A percentile compares a stretch with the other conserved stretches of the same genome.
These are phyloP conservation scores for Leptopilina myrica DNA, from an alignment of 2,888 invertebrate genomes.

Conservation along the genomic window DNA sequence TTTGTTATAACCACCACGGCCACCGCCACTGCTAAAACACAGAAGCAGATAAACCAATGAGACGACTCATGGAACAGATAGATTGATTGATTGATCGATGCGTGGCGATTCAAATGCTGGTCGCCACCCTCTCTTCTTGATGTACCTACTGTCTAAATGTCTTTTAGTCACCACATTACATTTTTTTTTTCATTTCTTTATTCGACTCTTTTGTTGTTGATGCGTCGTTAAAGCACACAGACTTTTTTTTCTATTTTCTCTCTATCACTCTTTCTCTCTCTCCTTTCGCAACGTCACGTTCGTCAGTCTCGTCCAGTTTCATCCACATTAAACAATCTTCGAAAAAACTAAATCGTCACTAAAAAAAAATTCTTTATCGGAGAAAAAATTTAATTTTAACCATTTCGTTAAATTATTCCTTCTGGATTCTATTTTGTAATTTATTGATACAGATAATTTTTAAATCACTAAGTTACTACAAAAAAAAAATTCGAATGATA, in stretches of 20 bases:
- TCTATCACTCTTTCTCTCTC: too few relatives aligned
- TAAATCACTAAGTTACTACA: too few relatives aligned
- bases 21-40: conserved; percentile 96
- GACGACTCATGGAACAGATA: conserved; percentile 80
- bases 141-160: conserved; percentile 80
- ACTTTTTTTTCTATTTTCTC: neutral
- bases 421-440: neutral
- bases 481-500: neutral
- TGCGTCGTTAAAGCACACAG: conserved; percentile 23
- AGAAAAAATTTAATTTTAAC: neutral
- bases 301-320: conserved; percentile 56
- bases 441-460: too few relatives aligned
- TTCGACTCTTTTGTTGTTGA: conserved; percentile 12
- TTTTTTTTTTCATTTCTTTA: neutral
- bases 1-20: conserved; percentile 97
- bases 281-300: conserved; percentile 46
- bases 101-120: conserved; percentile 80
- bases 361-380: neutral
- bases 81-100: conserved; percentile 76
- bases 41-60: conserved; percentile 89
- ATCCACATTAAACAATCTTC: conserved; percentile 51
- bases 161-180: conserved; percentile 72
- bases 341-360: conserved; percentile 22
- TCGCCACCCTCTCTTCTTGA: conserved; percentile 79
- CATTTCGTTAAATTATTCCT: neutral